A percentile compares a stretch with the other conserved stretches of the same genome.
Conservation (phyloP, 2,113 vertebrate species). For the Pseudolaguvia tuberculata region DNA sequence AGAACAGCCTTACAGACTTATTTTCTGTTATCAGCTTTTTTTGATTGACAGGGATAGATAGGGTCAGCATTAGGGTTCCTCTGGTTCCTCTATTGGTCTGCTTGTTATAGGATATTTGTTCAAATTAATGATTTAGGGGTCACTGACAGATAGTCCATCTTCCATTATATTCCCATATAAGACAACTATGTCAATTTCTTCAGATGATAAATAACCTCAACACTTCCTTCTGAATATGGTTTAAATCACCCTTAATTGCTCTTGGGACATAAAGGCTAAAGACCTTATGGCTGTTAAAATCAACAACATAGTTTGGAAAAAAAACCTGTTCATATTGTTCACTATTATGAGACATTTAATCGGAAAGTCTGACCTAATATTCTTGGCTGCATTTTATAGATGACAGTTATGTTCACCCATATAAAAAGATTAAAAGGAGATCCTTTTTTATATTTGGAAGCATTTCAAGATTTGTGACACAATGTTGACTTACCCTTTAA, state of each 20-base stretch:
- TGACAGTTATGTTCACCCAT: slow-evolving; percentile 36
- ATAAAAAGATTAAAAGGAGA: slow-evolving; percentile 31
- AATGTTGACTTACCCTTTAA: neutral
- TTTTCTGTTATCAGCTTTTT: neutral
- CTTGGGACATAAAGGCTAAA: slow-evolving; percentile 31
- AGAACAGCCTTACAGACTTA: too few relatives aligned
- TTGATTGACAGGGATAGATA: neutral
- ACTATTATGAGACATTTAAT: slow-evolving; percentile 43
- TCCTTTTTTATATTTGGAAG: slow-evolving; percentile 29
- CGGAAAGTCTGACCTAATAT: slow-evolving; percentile 38
- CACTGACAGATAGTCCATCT: neutral
- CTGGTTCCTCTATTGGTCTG: neutral
- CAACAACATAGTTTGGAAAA: slow-evolving; percentile 46
- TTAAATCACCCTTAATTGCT: slow-evolving; percentile 39
- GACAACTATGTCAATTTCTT: slow-evolving; percentile 32
- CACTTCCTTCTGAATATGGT: slow-evolving; percentile 31
- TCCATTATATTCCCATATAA: neutral
- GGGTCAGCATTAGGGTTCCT: neutral
- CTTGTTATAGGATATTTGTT: neutral
- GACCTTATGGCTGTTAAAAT: slow-evolving; percentile 44
- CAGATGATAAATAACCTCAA: slow-evolving; percentile 37
- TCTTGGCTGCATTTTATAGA: slow-evolving; percentile 43
- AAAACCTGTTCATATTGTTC: slow-evolving; percentile 49
- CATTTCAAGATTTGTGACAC: slow-evolving; percentile 16
- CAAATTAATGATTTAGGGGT: neutral